These are phyloP conservation scores for Drosophila hamatofila DNA, from an alignment of 2,888 invertebrate genomes.

Conservation along the genomic window DNA sequence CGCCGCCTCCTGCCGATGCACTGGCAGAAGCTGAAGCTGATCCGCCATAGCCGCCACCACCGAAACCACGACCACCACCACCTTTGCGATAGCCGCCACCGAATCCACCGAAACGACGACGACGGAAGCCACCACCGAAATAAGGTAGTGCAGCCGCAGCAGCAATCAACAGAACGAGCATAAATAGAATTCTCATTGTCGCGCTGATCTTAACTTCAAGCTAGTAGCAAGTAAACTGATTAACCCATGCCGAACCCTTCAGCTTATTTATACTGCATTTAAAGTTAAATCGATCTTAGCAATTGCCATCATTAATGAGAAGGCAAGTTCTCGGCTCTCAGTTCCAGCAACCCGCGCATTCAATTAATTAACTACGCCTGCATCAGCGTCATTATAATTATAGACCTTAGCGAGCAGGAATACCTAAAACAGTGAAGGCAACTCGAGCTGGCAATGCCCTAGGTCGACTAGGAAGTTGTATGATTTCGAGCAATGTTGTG, in stretches of 20 bases:
- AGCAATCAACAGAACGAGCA: constrained; percentile 73
- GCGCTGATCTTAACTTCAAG: constrained; percentile 37
- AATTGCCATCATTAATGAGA: constrained; percentile 39
- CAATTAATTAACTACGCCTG: constrained; percentile 46
- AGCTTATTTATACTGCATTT: constrained; percentile 65
- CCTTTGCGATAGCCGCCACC: neutral
- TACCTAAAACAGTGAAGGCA: neutral
- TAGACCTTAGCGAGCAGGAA: neutral
- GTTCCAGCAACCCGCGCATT: constrained; percentile 39
- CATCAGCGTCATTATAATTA: constrained; percentile 18
- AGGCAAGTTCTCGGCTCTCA: constrained; percentile 4
- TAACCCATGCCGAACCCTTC: constrained; percentile 19
- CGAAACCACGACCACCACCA: constrained; percentile 12
- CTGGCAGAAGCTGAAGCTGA: constrained; percentile 37
- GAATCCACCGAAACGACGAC: neutral
- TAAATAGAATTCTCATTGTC: constrained; percentile 75
- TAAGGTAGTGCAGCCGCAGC: constrained; percentile 60
- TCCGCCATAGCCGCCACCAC: constrained; percentile 24
- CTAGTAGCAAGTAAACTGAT: constrained; percentile 61
- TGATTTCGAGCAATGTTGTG: no score
- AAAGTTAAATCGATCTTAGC: neutral
- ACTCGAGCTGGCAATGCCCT: neutral
- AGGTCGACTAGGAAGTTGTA: neutral
- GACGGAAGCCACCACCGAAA: constrained; percentile 10
- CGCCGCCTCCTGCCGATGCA: constrained; percentile 25